A percentile compares a stretch with the other conserved stretches of the same genome.
These are phyloP conservation scores for Nasalis larvatus DNA, from an alignment of 2,113 vertebrate species.

Conservation along the genomic window DNA sequence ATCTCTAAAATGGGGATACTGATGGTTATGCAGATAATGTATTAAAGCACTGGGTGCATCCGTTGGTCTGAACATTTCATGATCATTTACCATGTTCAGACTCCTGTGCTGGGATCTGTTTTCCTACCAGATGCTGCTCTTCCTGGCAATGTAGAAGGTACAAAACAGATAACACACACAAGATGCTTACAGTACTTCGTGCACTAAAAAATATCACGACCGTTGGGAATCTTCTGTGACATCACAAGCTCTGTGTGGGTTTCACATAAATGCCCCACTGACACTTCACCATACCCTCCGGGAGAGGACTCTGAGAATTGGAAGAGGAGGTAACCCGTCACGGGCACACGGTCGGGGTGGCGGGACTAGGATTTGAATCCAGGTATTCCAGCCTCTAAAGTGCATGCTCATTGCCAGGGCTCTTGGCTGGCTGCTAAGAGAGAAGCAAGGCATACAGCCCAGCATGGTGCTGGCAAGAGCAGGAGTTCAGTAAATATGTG, in stretches of 20 bases:
- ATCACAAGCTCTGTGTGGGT: not conserved
- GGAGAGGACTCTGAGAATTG: not conserved
- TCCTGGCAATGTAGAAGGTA: not conserved
- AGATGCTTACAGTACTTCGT: not conserved
- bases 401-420: rapidly evolving
- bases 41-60: not conserved
- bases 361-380: not conserved
- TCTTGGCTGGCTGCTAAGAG: not conserved
- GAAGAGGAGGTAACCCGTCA: not conserved
- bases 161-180: not conserved
- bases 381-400: not conserved
- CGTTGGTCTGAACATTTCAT: not conserved
- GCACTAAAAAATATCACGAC: not conserved
- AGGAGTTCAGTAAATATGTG: rapidly evolving
- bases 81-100: not conserved
- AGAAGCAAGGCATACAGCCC: not conserved
- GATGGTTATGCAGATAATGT: not conserved
- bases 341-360: rapidly evolving
- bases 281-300: not conserved
- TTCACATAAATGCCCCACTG: rapidly evolving
- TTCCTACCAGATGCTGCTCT: not conserved
- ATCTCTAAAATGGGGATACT: rapidly evolving
- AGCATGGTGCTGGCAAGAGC: rapidly evolving
- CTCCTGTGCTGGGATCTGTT: not conserved
- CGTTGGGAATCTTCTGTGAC: not conserved